Conservation (phyloP, 1,140 invertebrate genomes). For the Euwallacea similis region DNA sequence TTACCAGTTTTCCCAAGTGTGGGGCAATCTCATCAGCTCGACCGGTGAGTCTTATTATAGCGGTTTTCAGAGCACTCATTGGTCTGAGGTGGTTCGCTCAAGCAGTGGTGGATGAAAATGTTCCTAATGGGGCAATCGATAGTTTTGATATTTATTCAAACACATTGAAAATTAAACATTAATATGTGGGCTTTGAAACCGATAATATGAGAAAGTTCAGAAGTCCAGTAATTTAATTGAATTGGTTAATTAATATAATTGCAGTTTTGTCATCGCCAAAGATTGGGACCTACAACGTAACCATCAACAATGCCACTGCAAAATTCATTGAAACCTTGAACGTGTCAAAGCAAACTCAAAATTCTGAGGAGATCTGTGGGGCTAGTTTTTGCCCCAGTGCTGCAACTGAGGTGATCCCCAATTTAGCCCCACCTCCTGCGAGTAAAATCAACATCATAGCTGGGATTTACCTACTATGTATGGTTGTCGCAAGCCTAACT, state of each 20-base stretch:
- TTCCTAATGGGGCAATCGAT: too few species aligned
- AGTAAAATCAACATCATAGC: constrained; percentile 76
- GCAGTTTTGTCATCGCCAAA: constrained; percentile 55
- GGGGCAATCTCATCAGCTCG: constrained; percentile 92
- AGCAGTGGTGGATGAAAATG: too few species aligned
- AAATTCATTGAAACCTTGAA: constrained; percentile 23
- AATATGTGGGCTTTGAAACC: too few species aligned
- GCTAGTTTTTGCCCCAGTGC: constrained; percentile 70
- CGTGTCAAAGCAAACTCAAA: neutral
- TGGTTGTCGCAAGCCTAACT: constrained; percentile 72
- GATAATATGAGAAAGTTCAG: too few species aligned
- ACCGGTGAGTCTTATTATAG: constrained; percentile 58
- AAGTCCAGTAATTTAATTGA: neutral
- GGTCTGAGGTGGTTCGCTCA: too few species aligned
- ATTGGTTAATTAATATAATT: neutral
- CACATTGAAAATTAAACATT: too few species aligned
- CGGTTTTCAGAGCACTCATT: too few species aligned
- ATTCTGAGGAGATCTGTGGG: constrained; percentile 64
- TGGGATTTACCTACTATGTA: constrained; percentile 81
- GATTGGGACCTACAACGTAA: constrained; percentile 47
- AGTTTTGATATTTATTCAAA: too few species aligned
- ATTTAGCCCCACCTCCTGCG: constrained; percentile 67
- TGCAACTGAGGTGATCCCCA: constrained; percentile 58
- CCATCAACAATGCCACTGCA: constrained; percentile 28
- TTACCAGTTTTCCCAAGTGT: constrained; percentile 89